These are phyloP conservation scores for Oplegnathus fasciatus DNA, from an alignment of 2,113 vertebrate species.

Conservation along the genomic window DNA sequence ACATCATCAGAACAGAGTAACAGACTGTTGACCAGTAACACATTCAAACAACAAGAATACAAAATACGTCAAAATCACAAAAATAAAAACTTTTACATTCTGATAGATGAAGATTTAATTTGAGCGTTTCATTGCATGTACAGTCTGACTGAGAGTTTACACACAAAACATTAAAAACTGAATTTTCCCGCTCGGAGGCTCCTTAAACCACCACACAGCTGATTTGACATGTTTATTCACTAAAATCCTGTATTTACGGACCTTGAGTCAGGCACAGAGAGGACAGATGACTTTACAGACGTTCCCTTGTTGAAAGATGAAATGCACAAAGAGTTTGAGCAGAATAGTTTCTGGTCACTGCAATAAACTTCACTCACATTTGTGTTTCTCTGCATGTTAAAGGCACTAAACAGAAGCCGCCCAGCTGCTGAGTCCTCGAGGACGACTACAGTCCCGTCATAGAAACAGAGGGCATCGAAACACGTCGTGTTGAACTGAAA, in stretches of 20 bases:
- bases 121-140: not conserved
- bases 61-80: slow-evolving; percentile 33
- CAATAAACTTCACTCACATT: not conserved
- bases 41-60: slow-evolving; percentile 6
- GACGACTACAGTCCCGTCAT: slow-evolving; percentile 34
- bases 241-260: not conserved
- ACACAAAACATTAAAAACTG: not conserved
- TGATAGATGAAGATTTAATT: slow-evolving; percentile 2
- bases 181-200: not conserved
- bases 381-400: not conserved
- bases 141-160: slow-evolving; percentile 2
- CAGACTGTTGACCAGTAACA: not conserved
- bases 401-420: slow-evolving; percentile 29
- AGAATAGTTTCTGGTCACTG: not conserved
- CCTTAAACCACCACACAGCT: not conserved
- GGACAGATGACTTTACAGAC: not conserved
- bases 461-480: slow-evolving; percentile 21
- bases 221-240: not conserved
- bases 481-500: not conserved
- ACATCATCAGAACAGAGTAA: not conserved
- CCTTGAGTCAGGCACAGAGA: not conserved
- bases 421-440: slow-evolving; percentile 31
- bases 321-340: not conserved
- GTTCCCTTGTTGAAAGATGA: not conserved
- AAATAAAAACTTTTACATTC: slow-evolving; percentile 39